Conservation (phyloP, 2,113 vertebrate genomes). For the Leiothrix lutea region DNA sequence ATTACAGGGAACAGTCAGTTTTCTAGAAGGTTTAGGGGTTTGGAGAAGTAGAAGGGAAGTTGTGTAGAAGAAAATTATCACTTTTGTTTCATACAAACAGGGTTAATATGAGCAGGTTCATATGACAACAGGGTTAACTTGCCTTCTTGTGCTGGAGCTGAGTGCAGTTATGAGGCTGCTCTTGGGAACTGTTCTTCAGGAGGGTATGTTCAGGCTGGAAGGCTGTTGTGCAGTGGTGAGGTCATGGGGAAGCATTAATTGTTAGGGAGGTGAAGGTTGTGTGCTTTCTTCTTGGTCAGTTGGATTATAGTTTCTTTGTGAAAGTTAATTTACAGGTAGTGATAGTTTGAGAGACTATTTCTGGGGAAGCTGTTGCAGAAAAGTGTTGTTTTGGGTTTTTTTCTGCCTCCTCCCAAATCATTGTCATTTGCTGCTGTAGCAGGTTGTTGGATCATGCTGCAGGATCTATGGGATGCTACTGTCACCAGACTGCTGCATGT, state of each 20-base stretch:
- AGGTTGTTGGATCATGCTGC: neutral
- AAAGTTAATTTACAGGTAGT: neutral
- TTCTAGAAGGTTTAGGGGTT: neutral
- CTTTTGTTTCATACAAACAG: neutral
- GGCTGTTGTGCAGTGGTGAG: neutral
- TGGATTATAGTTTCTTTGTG: neutral
- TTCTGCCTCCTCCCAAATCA: fast-evolving
- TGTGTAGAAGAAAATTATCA: neutral
- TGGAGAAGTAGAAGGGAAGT: neutral
- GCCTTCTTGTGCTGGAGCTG: neutral
- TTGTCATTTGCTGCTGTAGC: neutral
- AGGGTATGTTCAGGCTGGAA: neutral
- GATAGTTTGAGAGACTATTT: neutral
- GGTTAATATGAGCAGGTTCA: no score
- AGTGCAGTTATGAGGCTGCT: neutral
- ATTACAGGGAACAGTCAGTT: neutral
- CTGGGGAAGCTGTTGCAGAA: neutral
- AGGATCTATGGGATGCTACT: fast-evolving
- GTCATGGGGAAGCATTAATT: neutral
- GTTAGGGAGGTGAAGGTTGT: neutral
- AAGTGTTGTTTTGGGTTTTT: neutral
- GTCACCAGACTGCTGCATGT: fast-evolving
- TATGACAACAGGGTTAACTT: neutral
- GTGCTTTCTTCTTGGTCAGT: neutral
- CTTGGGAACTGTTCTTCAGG: neutral